phyloP scores from a whole-genome alignment of 2,113 vertebrate species.

The Brienomyrus longianalis region DNA sequence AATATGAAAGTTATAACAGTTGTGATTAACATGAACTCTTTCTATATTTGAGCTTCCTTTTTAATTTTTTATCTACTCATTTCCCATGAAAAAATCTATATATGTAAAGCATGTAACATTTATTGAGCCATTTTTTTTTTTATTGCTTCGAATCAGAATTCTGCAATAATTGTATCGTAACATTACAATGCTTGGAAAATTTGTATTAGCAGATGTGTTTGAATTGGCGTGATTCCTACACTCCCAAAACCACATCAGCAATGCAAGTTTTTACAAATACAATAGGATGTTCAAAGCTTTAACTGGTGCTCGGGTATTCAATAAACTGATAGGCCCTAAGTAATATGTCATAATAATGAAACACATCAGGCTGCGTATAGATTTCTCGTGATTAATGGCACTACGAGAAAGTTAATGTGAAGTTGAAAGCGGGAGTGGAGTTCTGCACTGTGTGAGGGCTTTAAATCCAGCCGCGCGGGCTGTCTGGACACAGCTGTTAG shows the following conservation, averaged over 20 bases:
- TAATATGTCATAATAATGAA: neutral
- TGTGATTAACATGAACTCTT: neutral
- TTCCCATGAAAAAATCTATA: neutral
- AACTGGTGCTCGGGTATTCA: neutral
- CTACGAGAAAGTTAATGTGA: neutral
- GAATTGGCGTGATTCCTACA: neutral
- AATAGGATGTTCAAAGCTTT: neutral
- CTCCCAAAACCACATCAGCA: neutral
- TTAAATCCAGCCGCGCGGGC: neutral
- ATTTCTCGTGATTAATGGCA: neutral
- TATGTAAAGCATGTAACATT: neutral
- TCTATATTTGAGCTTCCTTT: neutral
- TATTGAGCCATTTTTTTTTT: neutral
- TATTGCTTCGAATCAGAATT: neutral
- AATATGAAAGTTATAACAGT: neutral
- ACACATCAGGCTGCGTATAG: neutral
- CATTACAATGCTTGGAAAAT: neutral
- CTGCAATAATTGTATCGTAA: neutral
- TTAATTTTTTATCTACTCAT: neutral
- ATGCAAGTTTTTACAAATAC: neutral
- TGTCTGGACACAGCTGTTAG: slow-evolving; percentile 13
- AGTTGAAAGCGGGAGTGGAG: neutral
- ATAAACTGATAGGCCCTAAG: neutral
- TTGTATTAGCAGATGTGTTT: neutral
- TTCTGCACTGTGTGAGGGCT: neutral